Conservation (phyloP, 2,888 invertebrate species). For the Orthonevra nobilis region DNA sequence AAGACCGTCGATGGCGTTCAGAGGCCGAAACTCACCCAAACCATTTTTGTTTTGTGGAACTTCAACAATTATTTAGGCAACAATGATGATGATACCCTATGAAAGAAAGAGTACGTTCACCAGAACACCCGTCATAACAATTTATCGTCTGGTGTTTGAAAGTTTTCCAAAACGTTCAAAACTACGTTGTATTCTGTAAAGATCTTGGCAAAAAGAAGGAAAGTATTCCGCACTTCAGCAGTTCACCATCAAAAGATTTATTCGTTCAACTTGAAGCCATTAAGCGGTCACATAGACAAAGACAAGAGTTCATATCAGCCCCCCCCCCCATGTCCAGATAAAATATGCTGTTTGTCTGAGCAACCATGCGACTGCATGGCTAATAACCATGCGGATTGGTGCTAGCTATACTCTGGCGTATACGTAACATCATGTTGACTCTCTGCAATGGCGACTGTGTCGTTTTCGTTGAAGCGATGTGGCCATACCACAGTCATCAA, state of each 20-base stretch:
- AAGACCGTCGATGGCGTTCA: too few relatives aligned
- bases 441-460: conserved; percentile 32
- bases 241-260: background rate
- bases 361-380: background rate
- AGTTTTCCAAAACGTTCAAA: too few relatives aligned
- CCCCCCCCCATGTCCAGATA: conserved; percentile 2
- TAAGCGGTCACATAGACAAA: conserved; percentile 1
- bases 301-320: conserved; percentile 38
- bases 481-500: conserved; percentile 57
- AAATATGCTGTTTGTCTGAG: conserved; percentile 1
- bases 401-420: conserved; percentile 36
- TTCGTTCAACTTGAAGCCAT: conserved; percentile 12
- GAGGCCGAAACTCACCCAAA: too few relatives aligned
- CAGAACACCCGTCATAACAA: too few relatives aligned
- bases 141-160: too few relatives aligned
- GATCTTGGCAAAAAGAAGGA: too few relatives aligned
- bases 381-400: background rate
- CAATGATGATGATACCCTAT: too few relatives aligned
- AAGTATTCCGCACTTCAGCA: background rate
- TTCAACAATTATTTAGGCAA: too few relatives aligned
- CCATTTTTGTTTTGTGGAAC: too few relatives aligned
- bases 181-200: too few relatives aligned
- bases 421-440: too few relatives aligned
- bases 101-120: too few relatives aligned
- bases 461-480: conserved; percentile 39